phyloP scores from a whole-genome alignment of 37 sponge, comb jelly and placozoan species.

The Mnemiopsis leidyi region DNA sequence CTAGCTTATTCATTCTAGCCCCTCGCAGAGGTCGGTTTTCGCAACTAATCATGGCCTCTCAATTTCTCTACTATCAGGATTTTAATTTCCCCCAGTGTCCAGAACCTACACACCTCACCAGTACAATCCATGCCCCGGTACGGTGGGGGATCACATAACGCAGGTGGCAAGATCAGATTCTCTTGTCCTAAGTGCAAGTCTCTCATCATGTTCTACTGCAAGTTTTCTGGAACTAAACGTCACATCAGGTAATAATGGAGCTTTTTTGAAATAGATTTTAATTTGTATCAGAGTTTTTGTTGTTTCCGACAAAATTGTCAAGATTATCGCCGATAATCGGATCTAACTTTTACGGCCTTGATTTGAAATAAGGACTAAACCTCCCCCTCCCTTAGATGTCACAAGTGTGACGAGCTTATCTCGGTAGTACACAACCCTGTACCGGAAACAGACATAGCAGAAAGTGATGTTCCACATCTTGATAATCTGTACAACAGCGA shows the following conservation, averaged over 20 bases:
- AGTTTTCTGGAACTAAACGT: slow-evolving; percentile 39
- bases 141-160: not conserved
- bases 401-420: slow-evolving; percentile 57
- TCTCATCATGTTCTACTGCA: slow-evolving; percentile 58
- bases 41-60: too few relatives aligned
- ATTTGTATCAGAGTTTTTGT: too few relatives aligned
- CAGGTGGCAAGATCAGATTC: slow-evolving; percentile 40
- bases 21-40: too few relatives aligned
- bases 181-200: slow-evolving; percentile 46
- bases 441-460: not conserved
- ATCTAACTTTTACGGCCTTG: too few relatives aligned
- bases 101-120: not conserved
- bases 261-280: too few relatives aligned
- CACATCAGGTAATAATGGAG: slow-evolving; percentile 60
- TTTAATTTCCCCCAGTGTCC: not conserved
- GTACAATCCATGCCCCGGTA: slow-evolving; percentile 9
- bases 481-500: slow-evolving; percentile 33
- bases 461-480: not conserved
- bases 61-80: too few relatives aligned
- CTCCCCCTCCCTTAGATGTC: slow-evolving; percentile 16
- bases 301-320: too few relatives aligned
- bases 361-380: too few relatives aligned
- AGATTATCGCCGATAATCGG: too few relatives aligned
- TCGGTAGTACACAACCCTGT: not conserved
- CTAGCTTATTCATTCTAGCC: too few relatives aligned